Evolutionary conservation across 2,888 invertebrate genomes (phyloP), one percentile per base, ranked within the genome.

Genomic region (Drosophila dives): DNA sequence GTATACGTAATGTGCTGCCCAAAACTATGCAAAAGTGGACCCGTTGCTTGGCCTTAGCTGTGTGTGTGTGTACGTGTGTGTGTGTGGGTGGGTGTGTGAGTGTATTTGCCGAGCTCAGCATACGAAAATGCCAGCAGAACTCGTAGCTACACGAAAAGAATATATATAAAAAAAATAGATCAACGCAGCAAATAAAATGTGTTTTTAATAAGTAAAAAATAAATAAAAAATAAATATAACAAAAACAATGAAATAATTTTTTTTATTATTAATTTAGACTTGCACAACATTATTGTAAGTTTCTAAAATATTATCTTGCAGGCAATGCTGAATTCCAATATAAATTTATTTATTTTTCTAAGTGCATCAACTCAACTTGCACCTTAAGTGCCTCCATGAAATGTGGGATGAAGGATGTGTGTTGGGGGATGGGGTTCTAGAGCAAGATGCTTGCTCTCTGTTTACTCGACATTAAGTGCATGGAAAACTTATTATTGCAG

Each of bases 391-490:
- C 29, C 45, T 34, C 45, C 38, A 15, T 33, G 55, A 36, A 48
- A 53, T 48, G 36, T 50, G 26, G 29, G 40, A 2, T 40, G 36
- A 45, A 15, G 32, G 20, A 48, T 26, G 5, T 38, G 29, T 29
- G 29, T 29, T 29, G 6, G 17, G 20, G 23, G 51, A 29, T 10
- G 17, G 29, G 59, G 17, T 20, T 8, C 15, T 15, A 7, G 45
- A 42, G 42, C 42, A 56, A 56, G 56, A 42, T 32, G 56, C 54
- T 54, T 48, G 59, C 69, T 75, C 65, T 75, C 87, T 86, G 89
- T 89, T 89, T 81, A 89, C 85, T 90, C 83, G 90, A 90, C 89
- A 90, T 87, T 86, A 90, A 90, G 89, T 86, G 89, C 78, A 81
- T 75, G 62, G 84, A 80, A 83, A 88, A 90, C 81, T 86, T 82